A percentile compares a stretch with the other conserved stretches of the same genome.
These are phyloP conservation scores for Hipparchia semele DNA, from an alignment of 2,888 invertebrate species.

Conservation along the genomic window DNA sequence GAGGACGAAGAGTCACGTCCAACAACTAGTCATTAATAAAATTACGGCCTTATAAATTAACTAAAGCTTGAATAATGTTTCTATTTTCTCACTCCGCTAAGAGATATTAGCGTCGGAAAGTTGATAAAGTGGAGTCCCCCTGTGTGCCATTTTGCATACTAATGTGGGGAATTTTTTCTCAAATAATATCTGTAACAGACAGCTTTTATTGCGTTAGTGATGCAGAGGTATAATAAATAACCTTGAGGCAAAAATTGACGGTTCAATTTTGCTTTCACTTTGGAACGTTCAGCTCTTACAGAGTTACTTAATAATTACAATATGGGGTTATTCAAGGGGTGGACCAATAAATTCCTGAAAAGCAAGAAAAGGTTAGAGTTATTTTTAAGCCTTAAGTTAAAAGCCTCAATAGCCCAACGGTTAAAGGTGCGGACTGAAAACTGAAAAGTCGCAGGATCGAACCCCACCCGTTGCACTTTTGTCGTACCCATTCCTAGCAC, in stretches of 20 bases:
- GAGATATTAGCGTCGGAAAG: conserved; percentile 12
- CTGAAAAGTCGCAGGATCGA: too few relatives aligned
- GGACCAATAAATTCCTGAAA: too few relatives aligned
- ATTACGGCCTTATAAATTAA: not conserved
- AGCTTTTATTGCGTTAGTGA: conserved; percentile 7
- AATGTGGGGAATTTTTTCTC: conserved; percentile 6
- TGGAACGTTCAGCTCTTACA: too few relatives aligned
- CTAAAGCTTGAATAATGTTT: conserved; percentile 12
- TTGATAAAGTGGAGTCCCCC: conserved; percentile 6
- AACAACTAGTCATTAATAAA: not conserved
- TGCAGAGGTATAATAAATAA: not conserved
- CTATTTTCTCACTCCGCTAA: conserved; percentile 6
- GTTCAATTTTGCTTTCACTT: too few relatives aligned
- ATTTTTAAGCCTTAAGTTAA: too few relatives aligned
- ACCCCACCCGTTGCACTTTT: too few relatives aligned
- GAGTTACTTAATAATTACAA: too few relatives aligned
- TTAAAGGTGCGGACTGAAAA: too few relatives aligned
- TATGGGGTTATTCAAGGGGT: too few relatives aligned
- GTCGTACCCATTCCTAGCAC: too few relatives aligned
- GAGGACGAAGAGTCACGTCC: not conserved
- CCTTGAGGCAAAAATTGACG: not conserved
- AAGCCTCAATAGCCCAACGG: too few relatives aligned
- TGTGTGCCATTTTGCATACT: conserved; percentile 16
- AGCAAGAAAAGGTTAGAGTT: too few relatives aligned
- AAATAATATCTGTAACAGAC: not conserved